phyloP scores from a whole-genome alignment of 1,140 invertebrate genomes.

The Maconellicoccus hirsutus region DNA sequence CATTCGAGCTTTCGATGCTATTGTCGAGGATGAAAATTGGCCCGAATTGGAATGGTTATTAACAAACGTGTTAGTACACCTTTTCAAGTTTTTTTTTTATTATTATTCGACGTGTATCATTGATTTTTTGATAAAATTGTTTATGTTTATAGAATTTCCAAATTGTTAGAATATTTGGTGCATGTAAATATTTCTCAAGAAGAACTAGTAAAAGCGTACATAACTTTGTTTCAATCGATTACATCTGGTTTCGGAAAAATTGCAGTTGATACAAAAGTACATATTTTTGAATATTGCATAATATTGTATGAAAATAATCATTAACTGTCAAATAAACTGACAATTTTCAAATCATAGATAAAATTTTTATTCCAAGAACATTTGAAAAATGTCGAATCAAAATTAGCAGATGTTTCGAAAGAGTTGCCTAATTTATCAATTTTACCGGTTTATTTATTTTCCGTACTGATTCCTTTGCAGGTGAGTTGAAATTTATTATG shows the following conservation, averaged over 20 bases:
- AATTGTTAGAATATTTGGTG: slow-evolving; percentile 35
- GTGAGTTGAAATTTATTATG: slow-evolving; percentile 27
- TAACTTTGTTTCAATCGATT: slow-evolving; percentile 34
- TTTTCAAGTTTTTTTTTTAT: background rate
- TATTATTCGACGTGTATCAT: background rate
- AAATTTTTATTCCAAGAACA: slow-evolving; percentile 41
- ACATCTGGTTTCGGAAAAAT: slow-evolving; percentile 39
- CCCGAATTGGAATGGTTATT: slow-evolving; percentile 43
- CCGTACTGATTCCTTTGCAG: slow-evolving; percentile 36
- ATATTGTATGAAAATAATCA: background rate
- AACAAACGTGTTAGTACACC: slow-evolving; percentile 29
- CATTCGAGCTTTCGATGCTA: slow-evolving; percentile 42
- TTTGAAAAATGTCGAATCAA: slow-evolving; percentile 36
- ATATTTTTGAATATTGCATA: background rate
- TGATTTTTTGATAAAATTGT: background rate
- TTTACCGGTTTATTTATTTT: slow-evolving; percentile 44
- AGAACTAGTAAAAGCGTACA: slow-evolving; percentile 28
- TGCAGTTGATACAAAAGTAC: background rate
- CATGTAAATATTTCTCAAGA: slow-evolving; percentile 34
- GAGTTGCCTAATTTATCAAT: slow-evolving; percentile 39
- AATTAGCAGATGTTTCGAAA: slow-evolving; percentile 34
- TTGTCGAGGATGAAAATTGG: slow-evolving; percentile 39
- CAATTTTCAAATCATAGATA: slow-evolving; percentile 33
- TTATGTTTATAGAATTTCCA: slow-evolving; percentile 34
- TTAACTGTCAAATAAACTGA: background rate